Base-by-base conservation (phyloP, 1,140 invertebrate genomes). In the Drosophila triauraria region DNA sequence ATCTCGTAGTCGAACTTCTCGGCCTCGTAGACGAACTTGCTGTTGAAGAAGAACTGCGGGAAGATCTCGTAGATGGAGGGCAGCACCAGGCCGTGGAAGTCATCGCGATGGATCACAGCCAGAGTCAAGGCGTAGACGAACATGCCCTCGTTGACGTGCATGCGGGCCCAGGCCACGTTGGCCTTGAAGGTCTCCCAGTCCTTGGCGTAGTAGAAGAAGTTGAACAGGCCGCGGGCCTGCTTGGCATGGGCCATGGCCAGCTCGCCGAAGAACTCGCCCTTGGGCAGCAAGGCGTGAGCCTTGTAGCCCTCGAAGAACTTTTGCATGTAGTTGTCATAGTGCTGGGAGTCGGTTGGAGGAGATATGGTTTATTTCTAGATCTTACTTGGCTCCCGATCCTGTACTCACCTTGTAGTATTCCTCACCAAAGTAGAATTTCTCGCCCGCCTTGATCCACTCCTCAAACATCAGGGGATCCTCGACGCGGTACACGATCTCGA, bases 151-250 rank as follows among this genome's bases (percentile, higher is more conserved):
- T 96, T 96, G 9, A 95, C 80, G 63, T 95, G 76, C 59, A 92
- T 92, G 40, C 94, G 94, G 13, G 95, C 94, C 93, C 94, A 96
- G 13, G 93, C 78, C n/a, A 95, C 95, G 2, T 94, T 94, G 64
- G 94, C 94, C 92, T 93, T 94, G 93, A 96, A 96, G 13, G 93
- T 94, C 4, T 95, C 94, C 71, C 94, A 96, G 75, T 95, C 94
- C 71, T 95, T 95, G 51, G 95, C 95, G 48, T 94, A 94, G 85
- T 94, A 95, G 86, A 96, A 94, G 32, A 95, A 61, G 38, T 94
- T 86, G 83, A 94, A 94, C 2, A 96, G 80, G 8, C 93, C 93
- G 5, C 93, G 91, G 0, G 93, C 94, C 85, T 95, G 94, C 30
- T 94, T 92, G 57, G 91, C 91, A 5, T 95, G 93, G n/a, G 59